Percentiles rank a stretch among this genome's conserved stretches.
These are phyloP conservation scores for Lycocerus yunnanus DNA, from an alignment of 2,888 invertebrate species.

Conservation along the genomic window DNA sequence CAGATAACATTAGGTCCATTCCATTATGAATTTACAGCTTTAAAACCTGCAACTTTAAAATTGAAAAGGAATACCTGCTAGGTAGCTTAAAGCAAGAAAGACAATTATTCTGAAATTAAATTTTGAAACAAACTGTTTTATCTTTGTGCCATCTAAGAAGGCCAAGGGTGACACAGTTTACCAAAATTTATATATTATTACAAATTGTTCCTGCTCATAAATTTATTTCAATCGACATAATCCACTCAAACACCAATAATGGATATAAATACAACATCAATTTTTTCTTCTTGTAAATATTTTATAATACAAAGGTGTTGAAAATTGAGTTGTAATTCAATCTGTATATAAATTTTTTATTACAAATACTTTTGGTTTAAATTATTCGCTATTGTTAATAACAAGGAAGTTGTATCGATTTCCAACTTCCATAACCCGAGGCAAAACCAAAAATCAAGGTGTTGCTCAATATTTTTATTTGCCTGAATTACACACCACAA, in stretches of 20 bases:
- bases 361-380: not conserved
- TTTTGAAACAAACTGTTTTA: not conserved
- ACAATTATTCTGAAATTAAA: not conserved
- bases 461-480: not conserved
- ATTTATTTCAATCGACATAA: not conserved
- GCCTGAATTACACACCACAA: not conserved
- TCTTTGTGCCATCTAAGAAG: not conserved
- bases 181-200: not conserved
- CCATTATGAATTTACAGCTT: too few relatives aligned
- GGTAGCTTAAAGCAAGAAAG: too few relatives aligned
- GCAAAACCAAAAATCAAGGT: not conserved
- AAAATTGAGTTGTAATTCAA: not conserved
- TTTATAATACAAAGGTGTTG: not conserved
- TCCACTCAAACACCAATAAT: not conserved
- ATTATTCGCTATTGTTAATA: not conserved
- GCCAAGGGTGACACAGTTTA: not conserved
- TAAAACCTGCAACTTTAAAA: too few relatives aligned
- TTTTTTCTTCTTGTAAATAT: not conserved
- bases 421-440: not conserved
- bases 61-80: too few relatives aligned
- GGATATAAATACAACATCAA: not conserved
- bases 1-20: too few relatives aligned
- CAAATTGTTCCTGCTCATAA: not conserved
- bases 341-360: not conserved
- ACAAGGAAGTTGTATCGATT: not conserved